These are phyloP conservation scores for Otolemur garnettii DNA, from an alignment of 2,113 vertebrate species.

Conservation along the genomic window DNA sequence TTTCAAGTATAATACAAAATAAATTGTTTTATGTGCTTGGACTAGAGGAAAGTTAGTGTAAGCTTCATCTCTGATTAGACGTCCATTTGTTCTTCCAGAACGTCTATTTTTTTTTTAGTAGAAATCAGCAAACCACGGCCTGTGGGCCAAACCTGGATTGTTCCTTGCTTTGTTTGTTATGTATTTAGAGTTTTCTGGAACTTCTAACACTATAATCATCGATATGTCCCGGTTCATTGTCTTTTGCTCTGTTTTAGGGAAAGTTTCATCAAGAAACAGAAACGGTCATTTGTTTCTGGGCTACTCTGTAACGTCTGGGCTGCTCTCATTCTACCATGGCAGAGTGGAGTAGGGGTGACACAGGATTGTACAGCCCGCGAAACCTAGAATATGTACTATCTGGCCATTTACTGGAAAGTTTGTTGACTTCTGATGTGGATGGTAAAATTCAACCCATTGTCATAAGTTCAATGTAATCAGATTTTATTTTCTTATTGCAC, in stretches of 20 bases:
- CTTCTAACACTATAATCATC: not conserved
- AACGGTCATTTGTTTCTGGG: not conserved
- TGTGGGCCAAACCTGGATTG: not conserved
- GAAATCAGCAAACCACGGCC: not conserved
- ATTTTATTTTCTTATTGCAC: slow-evolving; percentile 3
- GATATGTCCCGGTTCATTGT: not conserved
- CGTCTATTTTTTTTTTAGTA: not conserved
- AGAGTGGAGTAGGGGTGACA: not conserved
- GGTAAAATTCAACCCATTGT: not conserved
- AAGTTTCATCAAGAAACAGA: not conserved
- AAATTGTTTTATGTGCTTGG: not conserved
- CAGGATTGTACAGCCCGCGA: not conserved
- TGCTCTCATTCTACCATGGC: not conserved
- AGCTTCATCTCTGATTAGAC: not conserved
- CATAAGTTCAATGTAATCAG: not conserved
- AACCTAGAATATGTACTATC: not conserved
- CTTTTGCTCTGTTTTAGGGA: not conserved
- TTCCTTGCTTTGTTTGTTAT: not conserved
- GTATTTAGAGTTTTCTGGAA: not conserved
- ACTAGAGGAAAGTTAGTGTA: not conserved
- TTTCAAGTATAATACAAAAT: not conserved
- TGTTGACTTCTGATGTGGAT: not conserved
- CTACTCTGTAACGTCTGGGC: not conserved
- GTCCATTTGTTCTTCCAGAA: not conserved
- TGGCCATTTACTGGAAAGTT: not conserved